Percentiles rank a stretch among this genome's conserved stretches.
Evolutionary conservation across 2,797 vertebrate genomes (phyloP).

Genomic region (Fratercula arctica): DNA sequence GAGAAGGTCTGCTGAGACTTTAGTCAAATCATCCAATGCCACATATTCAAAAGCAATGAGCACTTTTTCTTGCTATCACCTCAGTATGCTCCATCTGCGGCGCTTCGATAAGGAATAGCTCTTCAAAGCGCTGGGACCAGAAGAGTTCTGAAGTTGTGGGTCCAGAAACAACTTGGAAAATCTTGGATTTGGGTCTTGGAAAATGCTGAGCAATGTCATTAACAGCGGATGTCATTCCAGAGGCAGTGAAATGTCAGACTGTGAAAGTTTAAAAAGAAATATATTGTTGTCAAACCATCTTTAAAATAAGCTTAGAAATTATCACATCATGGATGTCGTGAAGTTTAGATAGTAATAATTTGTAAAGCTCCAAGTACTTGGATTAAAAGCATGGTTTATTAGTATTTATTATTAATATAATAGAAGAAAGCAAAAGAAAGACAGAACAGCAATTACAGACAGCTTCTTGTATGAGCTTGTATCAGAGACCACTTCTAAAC

Average conservation of each 20-base stretch:
- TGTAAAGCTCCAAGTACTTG: not conserved
- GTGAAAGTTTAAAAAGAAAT: not conserved
- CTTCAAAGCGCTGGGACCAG: not conserved
- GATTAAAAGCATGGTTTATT: not conserved
- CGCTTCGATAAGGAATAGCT: not conserved
- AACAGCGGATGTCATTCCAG: not conserved
- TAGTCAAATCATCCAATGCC: not conserved
- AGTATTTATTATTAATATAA: not conserved
- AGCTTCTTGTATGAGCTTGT: not conserved
- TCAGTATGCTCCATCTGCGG: not conserved
- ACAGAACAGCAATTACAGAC: not conserved
- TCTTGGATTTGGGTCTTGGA: not conserved
- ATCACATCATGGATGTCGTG: not conserved
- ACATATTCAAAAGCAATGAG: not conserved
- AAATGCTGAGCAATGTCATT: not conserved
- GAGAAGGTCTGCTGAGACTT: not conserved
- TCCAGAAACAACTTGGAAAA: not conserved
- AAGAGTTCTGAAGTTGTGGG: not conserved
- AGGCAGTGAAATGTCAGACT: not conserved
- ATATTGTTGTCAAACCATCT: not conserved
- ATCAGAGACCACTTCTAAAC: not conserved
- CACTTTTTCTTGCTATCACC: not conserved
- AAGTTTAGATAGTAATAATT: not conserved
- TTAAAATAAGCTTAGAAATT: not conserved
- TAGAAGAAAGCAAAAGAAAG: not conserved